Percentiles rank a stretch among this genome's conserved stretches.
phyloP scores from a whole-genome alignment of 2,797 vertebrate genomes.

The Cyprinella venusta region DNA sequence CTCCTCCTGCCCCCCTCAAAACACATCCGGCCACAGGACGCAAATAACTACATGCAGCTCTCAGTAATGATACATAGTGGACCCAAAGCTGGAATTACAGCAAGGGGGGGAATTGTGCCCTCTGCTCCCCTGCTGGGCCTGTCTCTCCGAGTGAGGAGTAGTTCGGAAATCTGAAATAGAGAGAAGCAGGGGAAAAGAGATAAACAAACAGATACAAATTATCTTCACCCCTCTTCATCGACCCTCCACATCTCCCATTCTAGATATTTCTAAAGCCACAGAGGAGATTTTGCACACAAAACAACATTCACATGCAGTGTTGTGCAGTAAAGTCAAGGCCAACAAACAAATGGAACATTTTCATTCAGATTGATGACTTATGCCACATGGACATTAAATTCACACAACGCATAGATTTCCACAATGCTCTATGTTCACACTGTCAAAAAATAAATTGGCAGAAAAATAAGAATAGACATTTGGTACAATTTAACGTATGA shows the following conservation, averaged over 20 bases:
- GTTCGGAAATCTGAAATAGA: constrained; percentile 62
- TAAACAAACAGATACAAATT: constrained; percentile 21
- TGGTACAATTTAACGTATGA: background rate
- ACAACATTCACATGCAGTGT: background rate
- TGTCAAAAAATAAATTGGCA: background rate
- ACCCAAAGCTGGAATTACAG: constrained; percentile 77
- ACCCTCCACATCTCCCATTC: background rate
- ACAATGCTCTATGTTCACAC: background rate
- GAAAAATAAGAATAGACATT: background rate
- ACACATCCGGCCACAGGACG: constrained; percentile 80
- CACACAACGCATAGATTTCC: background rate
- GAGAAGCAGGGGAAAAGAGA: constrained; percentile 46
- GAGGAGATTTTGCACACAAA: constrained; percentile 10
- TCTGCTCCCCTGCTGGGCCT: constrained; percentile 72
- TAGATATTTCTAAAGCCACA: constrained; percentile 1
- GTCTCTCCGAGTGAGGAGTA: constrained; percentile 64
- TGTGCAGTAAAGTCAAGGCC: constrained; percentile 3
- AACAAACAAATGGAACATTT: background rate
- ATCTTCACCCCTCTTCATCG: constrained; percentile 10
- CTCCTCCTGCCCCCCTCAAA: constrained; percentile 46
- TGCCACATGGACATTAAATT: background rate
- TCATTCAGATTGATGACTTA: background rate
- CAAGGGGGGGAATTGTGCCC: constrained; percentile 68
- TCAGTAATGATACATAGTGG: constrained; percentile 78
- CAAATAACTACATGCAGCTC: constrained; percentile 80